phyloP scores from a whole-genome alignment of 2,888 invertebrate species.

The Brenthis daphne region DNA sequence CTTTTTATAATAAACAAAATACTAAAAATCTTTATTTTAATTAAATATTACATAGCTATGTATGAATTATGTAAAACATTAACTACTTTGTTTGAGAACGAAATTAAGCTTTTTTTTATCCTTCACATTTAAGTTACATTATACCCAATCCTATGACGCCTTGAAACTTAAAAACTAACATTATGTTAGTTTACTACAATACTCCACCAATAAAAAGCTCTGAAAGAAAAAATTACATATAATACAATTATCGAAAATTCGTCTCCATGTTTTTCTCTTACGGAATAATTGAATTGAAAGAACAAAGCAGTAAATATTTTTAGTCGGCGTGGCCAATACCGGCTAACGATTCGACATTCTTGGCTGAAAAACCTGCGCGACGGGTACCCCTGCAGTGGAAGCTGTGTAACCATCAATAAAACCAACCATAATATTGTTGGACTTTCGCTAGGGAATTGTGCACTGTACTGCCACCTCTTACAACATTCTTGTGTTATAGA shows the following conservation, averaged over 20 bases:
- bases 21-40: too few relatives aligned
- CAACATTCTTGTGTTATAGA: neutral
- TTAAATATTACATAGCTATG: too few relatives aligned
- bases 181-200: too few relatives aligned
- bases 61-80: too few relatives aligned
- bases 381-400: conserved; percentile 36
- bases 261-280: conserved; percentile 27
- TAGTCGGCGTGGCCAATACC: conserved; percentile 28
- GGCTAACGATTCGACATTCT: conserved; percentile 43
- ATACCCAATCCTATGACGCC: too few relatives aligned
- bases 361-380: conserved; percentile 43
- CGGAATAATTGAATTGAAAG: conserved; percentile 28
- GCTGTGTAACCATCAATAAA: conserved; percentile 34
- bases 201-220: too few relatives aligned
- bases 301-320: conserved; percentile 37
- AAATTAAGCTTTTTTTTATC: too few relatives aligned
- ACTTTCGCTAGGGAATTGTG: conserved; percentile 40
- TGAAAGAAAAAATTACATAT: neutral
- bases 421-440: conserved; percentile 34
- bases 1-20: too few relatives aligned
- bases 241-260: neutral
- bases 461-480: neutral
- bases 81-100: too few relatives aligned
- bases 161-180: too few relatives aligned
- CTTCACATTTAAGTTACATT: too few relatives aligned